phyloP scores from a whole-genome alignment of 2,888 invertebrate genomes.

The Xylocampa areola region DNA sequence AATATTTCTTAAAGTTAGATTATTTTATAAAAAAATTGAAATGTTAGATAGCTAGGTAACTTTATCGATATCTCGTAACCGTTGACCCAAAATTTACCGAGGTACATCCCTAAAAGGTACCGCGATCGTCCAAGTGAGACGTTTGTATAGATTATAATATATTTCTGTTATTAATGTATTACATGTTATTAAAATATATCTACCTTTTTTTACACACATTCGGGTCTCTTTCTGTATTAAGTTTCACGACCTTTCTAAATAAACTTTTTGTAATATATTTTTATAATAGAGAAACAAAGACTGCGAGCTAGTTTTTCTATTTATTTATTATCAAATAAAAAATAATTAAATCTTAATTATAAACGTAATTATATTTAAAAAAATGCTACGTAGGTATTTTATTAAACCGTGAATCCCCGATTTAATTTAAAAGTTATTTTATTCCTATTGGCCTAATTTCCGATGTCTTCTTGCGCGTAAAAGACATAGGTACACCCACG shows the following conservation, averaged over 20 bases:
- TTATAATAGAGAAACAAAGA: not conserved
- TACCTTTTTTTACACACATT: slow-evolving; percentile 65
- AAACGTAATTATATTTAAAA: too few relatives aligned
- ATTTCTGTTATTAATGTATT: slow-evolving; percentile 74
- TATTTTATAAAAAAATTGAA: too few relatives aligned
- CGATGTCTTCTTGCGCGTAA: too few relatives aligned
- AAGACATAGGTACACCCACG: too few relatives aligned
- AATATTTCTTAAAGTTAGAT: too few relatives aligned
- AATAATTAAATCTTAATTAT: too few relatives aligned
- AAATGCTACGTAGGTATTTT: too few relatives aligned
- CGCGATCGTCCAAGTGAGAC: slow-evolving; percentile 68
- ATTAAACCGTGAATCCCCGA: too few relatives aligned
- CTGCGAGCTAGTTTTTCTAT: slow-evolving; percentile 7
- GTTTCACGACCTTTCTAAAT: slow-evolving; percentile 41
- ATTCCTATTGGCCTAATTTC: too few relatives aligned
- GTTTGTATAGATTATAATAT: slow-evolving; percentile 84
- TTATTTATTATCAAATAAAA: not conserved
- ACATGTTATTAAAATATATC: slow-evolving; percentile 76
- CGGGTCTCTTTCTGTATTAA: slow-evolving; percentile 54
- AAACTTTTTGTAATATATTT: slow-evolving; percentile 24
- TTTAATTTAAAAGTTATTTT: too few relatives aligned
- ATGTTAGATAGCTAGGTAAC: not conserved
- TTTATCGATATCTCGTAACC: slow-evolving; percentile 24
- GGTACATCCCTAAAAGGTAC: slow-evolving; percentile 40
- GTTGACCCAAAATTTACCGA: slow-evolving; percentile 16